A percentile compares a stretch with the other conserved stretches of the same genome.
Evolutionary conservation across 53 echinoderm and acorn worm genomes (phyloP).

Genomic region (Echinarachnius parma): DNA sequence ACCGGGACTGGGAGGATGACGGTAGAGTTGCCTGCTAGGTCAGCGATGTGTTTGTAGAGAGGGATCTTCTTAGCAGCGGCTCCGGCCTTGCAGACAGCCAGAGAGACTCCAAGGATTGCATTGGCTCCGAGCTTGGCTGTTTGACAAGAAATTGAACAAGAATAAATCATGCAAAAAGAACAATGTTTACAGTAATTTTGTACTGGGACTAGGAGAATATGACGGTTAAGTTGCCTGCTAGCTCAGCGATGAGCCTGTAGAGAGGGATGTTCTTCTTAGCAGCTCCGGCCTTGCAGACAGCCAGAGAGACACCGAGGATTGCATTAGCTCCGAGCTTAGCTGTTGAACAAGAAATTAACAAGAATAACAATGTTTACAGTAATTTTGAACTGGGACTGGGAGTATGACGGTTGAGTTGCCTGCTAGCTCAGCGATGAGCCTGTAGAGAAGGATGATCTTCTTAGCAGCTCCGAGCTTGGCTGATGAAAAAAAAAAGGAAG

Average conservation of each 20-base stretch:
- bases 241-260: slow-evolving; percentile 82
- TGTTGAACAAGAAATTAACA: no score
- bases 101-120: slow-evolving; percentile 94
- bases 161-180: no score
- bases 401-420: slow-evolving; percentile 79
- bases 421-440: slow-evolving; percentile 83
- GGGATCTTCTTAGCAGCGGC: slow-evolving; percentile 70
- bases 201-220: no score
- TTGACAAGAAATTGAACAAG: no score
- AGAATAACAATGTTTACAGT: no score
- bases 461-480: slow-evolving; percentile 89
- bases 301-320: slow-evolving; percentile 93
- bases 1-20: slow-evolving; percentile 94
- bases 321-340: slow-evolving; percentile 99
- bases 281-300: slow-evolving; percentile 93
- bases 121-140: slow-evolving; percentile 97
- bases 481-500: slow-evolving; percentile 23
- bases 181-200: no score
- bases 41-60: slow-evolving; percentile 85
- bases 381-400: slow-evolving; percentile 93
- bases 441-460: slow-evolving; percentile 74
- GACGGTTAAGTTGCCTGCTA: slow-evolving; percentile 77
- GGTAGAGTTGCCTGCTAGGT: slow-evolving; percentile 71
- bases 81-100: slow-evolving; percentile 94
- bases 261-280: slow-evolving; percentile 68